These are phyloP conservation scores for Camarhynchus parvulus DNA, from an alignment of 2,113 vertebrate genomes.

Conservation along the genomic window DNA sequence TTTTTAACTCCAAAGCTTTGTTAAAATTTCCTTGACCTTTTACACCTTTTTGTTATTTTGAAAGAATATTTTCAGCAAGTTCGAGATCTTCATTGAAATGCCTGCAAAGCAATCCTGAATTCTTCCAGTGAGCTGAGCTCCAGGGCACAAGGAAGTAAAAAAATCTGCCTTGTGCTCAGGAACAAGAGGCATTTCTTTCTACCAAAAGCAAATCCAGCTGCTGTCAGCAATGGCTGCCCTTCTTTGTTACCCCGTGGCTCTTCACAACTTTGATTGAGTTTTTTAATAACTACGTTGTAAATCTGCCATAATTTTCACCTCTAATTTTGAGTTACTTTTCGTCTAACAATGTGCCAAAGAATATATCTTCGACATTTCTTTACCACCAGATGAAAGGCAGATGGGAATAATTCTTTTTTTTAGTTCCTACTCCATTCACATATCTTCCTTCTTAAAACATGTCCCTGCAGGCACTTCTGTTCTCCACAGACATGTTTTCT, in stretches of 20 bases:
- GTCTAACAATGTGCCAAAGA: neutral
- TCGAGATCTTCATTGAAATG: rapidly evolving
- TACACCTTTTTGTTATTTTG: neutral
- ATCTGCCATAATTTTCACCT: neutral
- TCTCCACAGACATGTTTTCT: neutral
- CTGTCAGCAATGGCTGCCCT: neutral
- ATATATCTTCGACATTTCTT: neutral
- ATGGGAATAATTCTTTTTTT: neutral
- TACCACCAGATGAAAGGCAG: neutral
- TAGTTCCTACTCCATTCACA: neutral
- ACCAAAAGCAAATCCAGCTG: neutral
- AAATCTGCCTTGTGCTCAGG: neutral
- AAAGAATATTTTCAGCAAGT: neutral
- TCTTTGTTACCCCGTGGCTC: neutral
- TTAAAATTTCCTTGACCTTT: neutral
- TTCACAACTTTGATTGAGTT: neutral
- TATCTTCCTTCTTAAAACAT: neutral
- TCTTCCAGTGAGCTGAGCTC: neutral
- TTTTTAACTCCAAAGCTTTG: neutral
- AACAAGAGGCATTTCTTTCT: neutral
- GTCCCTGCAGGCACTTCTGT: neutral
- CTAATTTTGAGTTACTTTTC: neutral
- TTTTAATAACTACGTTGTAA: neutral
- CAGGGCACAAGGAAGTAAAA: neutral
- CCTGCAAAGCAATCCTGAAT: neutral